A percentile compares a stretch with the other conserved stretches of the same genome.
These are phyloP conservation scores for Lutraria lutraria DNA, from an alignment of 2,888 invertebrate genomes.

Conservation along the genomic window DNA sequence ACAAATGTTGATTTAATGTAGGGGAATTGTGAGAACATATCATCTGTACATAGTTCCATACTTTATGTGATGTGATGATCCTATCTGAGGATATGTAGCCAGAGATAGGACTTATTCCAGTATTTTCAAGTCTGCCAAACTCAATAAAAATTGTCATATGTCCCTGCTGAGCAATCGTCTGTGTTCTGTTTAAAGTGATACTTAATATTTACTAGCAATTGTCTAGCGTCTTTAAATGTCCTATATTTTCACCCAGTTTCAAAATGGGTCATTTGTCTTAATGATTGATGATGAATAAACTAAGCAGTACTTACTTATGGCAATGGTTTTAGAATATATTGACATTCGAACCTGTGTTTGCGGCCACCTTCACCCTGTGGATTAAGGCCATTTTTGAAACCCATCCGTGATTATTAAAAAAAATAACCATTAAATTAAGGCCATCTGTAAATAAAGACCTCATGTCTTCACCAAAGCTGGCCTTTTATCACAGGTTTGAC, in stretches of 20 bases:
- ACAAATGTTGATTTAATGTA: constrained; percentile 21
- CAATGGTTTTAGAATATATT: not conserved
- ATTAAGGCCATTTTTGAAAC: too few relatives aligned
- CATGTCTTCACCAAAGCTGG: too few relatives aligned
- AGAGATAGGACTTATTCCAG: not conserved
- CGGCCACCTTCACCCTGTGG: too few relatives aligned
- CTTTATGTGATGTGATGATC: constrained; percentile 2
- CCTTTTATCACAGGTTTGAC: too few relatives aligned
- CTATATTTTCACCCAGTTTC: not conserved
- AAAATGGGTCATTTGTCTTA: not conserved
- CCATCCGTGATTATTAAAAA: too few relatives aligned
- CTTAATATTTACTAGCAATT: not conserved
- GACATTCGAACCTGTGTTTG: too few relatives aligned
- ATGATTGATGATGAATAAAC: not conserved
- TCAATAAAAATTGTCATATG: not conserved
- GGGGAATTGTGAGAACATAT: constrained; percentile 12
- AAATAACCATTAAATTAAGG: too few relatives aligned
- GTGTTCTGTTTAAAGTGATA: not conserved
- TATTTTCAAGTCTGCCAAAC: constrained; percentile 24
- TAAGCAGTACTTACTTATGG: not conserved
- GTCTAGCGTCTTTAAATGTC: not conserved
- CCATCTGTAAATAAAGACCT: too few relatives aligned
- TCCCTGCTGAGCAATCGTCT: not conserved
- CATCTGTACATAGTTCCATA: not conserved
- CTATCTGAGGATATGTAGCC: not conserved